phyloP scores from a whole-genome alignment of 2,797 vertebrate species.

The Prionace glauca region DNA sequence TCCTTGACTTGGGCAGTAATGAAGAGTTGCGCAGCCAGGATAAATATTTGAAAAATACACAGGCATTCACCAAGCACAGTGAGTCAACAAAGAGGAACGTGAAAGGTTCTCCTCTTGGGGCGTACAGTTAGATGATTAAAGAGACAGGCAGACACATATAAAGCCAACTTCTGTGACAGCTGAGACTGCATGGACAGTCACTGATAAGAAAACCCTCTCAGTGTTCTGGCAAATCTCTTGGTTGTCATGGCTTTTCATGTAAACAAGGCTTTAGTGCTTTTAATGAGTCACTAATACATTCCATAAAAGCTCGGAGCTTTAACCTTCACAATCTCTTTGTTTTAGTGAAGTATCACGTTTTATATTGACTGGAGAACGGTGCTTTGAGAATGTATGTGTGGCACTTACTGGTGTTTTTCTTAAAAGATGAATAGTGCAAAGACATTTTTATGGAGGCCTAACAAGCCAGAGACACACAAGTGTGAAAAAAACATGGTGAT shows the following conservation, averaged over 20 bases:
- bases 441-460: not conserved
- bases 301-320: constrained; percentile 40
- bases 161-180: constrained; percentile 49
- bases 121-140: constrained; percentile 45
- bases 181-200: constrained; percentile 46
- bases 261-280: constrained; percentile 40
- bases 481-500: not conserved
- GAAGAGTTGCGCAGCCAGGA: constrained; percentile 38
- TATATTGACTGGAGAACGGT: not conserved
- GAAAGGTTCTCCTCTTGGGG: constrained; percentile 45
- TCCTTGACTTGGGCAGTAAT: not conserved
- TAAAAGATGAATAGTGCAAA: not conserved
- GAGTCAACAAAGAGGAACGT: constrained; percentile 44
- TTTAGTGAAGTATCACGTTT: constrained; percentile 23
- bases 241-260: constrained; percentile 42
- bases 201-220: constrained; percentile 47
- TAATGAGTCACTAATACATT: constrained; percentile 35
- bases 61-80: constrained; percentile 43
- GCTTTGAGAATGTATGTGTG: not conserved
- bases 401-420: not conserved
- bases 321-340: constrained; percentile 30
- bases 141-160: constrained; percentile 45
- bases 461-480: not conserved
- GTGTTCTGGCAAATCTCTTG: constrained; percentile 43
- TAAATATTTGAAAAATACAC: constrained; percentile 40